Evolutionary conservation across 2,888 invertebrate species (phyloP), one percentile per base, ranked within the genome.

Genomic region (Amphipyra berbera): DNA sequence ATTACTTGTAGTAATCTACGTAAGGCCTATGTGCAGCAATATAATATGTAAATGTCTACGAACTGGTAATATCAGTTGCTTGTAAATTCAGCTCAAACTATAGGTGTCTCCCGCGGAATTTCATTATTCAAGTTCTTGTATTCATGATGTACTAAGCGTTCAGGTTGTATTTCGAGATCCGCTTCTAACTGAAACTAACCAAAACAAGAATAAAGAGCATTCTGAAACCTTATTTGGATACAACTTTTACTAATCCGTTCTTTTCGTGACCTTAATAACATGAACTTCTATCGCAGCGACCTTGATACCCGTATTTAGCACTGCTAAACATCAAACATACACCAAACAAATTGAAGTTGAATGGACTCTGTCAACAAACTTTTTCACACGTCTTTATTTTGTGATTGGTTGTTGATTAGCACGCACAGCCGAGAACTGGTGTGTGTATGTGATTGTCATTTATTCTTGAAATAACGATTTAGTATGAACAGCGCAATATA

Each of bases 381-480:
- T 66, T 75, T 75, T 70, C 71, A 66, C 72, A 65, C 55, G 38
- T 55, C 58, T 48, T 53, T 63, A 71, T 68, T 73, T 58, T 33
- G 55, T 64, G 61, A 73, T 65, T 61, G 61, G 66, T 52, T 14
- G 71, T 46, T 75, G 52, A 75, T 65, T 73, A 59, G 76, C 61
- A 75, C 59, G 46, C 55, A 47, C 40, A n/a, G 33, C 57, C 53
- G 7, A 57, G 13, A 57, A 54, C 38, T 52, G 46, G 14, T 53
- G 13, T 65, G 42, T 73, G 38, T 49, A 35, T 41, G 30, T 48
- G 48, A 56, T 55, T 45, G 41, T 30, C 42, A 68, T n/a, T n/a
- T 50, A 48, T 68, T 68, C 55, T 54, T 27, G 13, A 54, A 54
- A 13, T 46, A 40, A 50, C 13, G 4, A 10, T 54, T 27, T 15